Base-by-base conservation (phyloP, 2,113 vertebrate genomes). In the Dasyornis broadbenti region DNA sequence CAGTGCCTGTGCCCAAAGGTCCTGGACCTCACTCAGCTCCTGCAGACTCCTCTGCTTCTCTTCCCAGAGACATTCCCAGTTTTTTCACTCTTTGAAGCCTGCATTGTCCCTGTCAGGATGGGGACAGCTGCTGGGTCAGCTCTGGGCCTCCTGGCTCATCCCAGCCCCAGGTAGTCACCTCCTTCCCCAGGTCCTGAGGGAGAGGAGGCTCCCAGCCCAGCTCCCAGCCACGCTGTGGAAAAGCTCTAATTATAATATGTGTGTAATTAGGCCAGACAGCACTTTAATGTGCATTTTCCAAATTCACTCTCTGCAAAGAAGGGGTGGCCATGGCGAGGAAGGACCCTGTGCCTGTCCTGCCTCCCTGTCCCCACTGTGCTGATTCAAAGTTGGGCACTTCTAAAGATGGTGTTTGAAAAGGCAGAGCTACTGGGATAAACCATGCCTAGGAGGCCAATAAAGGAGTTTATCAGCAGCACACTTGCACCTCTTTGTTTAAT, bases 181-280 rank as follows among this genome's bases (percentile, higher is more conserved):
- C 19, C 45, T 49, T 54, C 27, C 37, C 27, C 13, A 5, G 39
- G 57, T 54, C 27, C 37, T 23, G 11, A 5, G 39, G 57, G 45
- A 76, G n/a, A 70, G 16, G 50, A 3, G 47, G 10, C 33, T 65
- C 63, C 63, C 31, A 45, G 63, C 63, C 31, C 31, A 45, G 61
- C 30, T 65, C 63, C 42, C 40, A 64, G 40, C 61, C 28, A 28
- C 44, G 7, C 44, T 44, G 35, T 14, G n/a, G 40, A 33, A 82
- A 53, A 69, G 37, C 40, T 59, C 54, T 92, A 83, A 95, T 92
- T 90, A 75, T 39, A 22, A 10, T 2, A 3, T 49, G 44, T 26
- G 49, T 49, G 39, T 95, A 86, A 95, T 95, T 90, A 92, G 93
- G 72, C 69, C 77, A 90, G 86, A 59, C 49, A 86, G 90, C 66